Conservation (phyloP, 2,113 vertebrate genomes). For the Megaptera novaeangliae region DNA sequence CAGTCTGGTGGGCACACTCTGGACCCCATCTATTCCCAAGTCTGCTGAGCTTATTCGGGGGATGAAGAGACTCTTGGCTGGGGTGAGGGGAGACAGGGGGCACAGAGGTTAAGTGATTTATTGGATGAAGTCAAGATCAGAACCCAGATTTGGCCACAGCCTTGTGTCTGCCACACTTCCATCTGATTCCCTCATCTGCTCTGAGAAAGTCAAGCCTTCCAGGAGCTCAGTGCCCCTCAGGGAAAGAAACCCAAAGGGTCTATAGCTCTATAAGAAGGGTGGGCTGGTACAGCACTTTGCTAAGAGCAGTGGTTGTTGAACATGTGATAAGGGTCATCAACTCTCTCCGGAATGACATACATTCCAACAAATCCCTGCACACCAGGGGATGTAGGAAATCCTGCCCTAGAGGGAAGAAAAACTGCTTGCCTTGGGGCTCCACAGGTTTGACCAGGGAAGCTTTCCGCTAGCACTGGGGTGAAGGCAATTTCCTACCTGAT, state of each 20-base stretch:
- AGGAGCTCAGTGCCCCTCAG: background rate
- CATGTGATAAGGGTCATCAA: background rate
- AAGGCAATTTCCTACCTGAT: constrained; percentile 83
- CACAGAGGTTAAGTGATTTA: background rate
- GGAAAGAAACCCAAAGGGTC: background rate
- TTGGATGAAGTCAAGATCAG: background rate
- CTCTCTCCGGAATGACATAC: background rate
- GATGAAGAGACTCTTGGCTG: background rate
- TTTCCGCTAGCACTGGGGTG: background rate
- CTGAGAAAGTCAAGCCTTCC: background rate
- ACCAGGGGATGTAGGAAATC: background rate
- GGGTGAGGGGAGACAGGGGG: too few species aligned
- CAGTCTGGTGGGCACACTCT: background rate
- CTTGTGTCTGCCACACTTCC: background rate
- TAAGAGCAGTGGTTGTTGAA: background rate
- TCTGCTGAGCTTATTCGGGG: background rate
- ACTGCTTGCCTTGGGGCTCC: background rate
- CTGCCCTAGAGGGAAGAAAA: background rate
- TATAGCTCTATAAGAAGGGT: background rate
- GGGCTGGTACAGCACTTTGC: background rate
- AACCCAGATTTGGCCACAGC: background rate
- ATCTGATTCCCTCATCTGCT: background rate
- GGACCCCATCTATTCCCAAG: background rate
- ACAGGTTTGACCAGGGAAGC: background rate
- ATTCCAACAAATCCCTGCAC: background rate